Evolutionary conservation across 1,140 invertebrate species (phyloP).

Genomic region (Carposina sasakii): DNA sequence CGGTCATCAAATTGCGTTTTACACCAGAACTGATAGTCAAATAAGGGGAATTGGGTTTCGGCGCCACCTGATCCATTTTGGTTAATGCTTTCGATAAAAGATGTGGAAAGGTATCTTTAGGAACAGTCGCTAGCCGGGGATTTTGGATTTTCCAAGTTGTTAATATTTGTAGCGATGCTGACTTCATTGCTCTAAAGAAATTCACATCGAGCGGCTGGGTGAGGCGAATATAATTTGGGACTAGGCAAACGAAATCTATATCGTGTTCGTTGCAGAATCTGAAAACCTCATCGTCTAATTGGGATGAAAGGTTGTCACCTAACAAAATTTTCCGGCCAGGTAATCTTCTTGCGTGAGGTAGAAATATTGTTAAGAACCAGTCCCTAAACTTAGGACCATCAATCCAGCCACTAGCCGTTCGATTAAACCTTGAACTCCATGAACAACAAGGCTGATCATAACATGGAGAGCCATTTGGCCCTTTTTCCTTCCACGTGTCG

Average conservation of each 20-base stretch:
- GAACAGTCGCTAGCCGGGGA: not conserved
- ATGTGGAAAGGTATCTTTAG: not conserved
- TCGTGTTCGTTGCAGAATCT: conserved; percentile 28
- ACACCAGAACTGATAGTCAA: not conserved
- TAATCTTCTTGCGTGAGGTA: conserved; percentile 29
- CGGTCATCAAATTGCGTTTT: not conserved
- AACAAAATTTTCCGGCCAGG: conserved; percentile 46
- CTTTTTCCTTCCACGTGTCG: conserved; percentile 13
- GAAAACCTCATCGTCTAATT: no score
- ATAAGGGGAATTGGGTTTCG: not conserved
- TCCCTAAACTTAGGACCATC: conserved; percentile 40
- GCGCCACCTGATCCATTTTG: not conserved
- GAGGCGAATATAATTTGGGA: no score
- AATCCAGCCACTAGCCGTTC: conserved; percentile 43
- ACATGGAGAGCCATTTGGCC: conserved; percentile 5
- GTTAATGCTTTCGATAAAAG: not conserved
- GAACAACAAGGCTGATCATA: conserved; percentile 7
- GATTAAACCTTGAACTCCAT: conserved; percentile 25
- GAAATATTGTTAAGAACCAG: conserved; percentile 31
- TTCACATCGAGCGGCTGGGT: not conserved
- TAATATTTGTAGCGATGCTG: not conserved
- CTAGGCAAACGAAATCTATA: conserved; percentile 40
- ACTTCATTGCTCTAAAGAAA: not conserved
- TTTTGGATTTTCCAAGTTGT: not conserved
- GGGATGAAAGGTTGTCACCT: conserved; percentile 52